Percentiles rank a stretch among this genome's conserved stretches.
phyloP scores from a whole-genome alignment of 2,888 invertebrate genomes.

The Hirtodrosophila confusa region DNA sequence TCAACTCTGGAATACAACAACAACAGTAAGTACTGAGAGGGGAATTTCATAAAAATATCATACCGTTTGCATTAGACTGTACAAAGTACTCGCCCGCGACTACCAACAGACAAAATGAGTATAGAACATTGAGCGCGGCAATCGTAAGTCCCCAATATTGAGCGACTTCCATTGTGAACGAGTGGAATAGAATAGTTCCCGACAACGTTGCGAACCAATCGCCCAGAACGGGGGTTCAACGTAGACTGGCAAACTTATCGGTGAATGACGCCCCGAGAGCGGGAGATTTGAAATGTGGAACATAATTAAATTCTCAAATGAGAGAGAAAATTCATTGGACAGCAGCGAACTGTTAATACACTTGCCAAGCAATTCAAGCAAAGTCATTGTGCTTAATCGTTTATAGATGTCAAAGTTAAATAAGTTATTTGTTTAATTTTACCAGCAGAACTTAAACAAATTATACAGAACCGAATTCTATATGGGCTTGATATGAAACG shows the following conservation, averaged over 20 bases:
- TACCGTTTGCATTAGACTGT: background rate
- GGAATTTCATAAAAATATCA: background rate
- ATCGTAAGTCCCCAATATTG: background rate
- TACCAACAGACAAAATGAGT: background rate
- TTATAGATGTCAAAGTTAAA: too few relatives aligned
- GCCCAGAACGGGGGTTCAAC: conserved; percentile 3
- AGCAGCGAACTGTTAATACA: conserved; percentile 1
- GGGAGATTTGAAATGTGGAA: conserved; percentile 18
- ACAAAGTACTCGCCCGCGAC: background rate
- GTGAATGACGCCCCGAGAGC: background rate
- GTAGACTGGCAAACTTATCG: conserved; percentile 1
- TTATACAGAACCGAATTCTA: too few relatives aligned
- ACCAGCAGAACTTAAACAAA: too few relatives aligned
- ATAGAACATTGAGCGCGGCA: background rate
- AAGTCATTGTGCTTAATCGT: too few relatives aligned
- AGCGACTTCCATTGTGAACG: background rate
- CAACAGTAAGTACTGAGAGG: too few relatives aligned
- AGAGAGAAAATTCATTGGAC: background rate
- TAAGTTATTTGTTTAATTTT: too few relatives aligned
- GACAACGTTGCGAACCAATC: background rate
- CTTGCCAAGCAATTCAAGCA: background rate
- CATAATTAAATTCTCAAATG: background rate
- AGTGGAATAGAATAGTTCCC: too few relatives aligned
- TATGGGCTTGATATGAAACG: background rate
- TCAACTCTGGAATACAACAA: too few relatives aligned